Evolutionary conservation across 2,113 vertebrate species (phyloP).

Genomic region (Gadus macrocephalus): DNA sequence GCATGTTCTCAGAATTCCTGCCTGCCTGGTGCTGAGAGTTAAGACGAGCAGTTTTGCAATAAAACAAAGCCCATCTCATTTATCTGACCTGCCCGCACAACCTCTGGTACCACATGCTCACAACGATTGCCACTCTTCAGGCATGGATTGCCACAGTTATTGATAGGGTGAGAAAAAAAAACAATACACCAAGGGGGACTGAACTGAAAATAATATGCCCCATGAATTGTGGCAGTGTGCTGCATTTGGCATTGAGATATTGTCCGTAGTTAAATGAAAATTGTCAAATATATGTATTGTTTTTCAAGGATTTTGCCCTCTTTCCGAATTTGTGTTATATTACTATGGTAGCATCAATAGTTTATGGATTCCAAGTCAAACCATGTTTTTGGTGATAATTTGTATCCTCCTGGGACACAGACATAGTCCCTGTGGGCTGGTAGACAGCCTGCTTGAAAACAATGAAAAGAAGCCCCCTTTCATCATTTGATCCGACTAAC

Average conservation of each 20-base stretch:
- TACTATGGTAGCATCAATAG: slow-evolving; percentile 32
- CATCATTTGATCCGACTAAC: slow-evolving; percentile 63
- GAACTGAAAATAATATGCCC: too few species aligned
- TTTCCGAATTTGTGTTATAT: slow-evolving; percentile 35
- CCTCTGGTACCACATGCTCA: slow-evolving; percentile 57
- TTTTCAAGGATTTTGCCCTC: slow-evolving; percentile 34
- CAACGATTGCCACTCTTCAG: slow-evolving; percentile 67
- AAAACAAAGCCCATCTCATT: slow-evolving; percentile 71
- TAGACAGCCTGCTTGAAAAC: slow-evolving; percentile 57
- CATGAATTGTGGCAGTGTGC: slow-evolving; percentile 4
- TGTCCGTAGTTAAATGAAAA: slow-evolving; percentile 18
- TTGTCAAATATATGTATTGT: slow-evolving; percentile 27
- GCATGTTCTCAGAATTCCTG: slow-evolving; percentile 62
- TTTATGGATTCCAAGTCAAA: slow-evolving; percentile 55
- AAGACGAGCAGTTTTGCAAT: slow-evolving; percentile 66
- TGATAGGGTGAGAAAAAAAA: slow-evolving; percentile 56
- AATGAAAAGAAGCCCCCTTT: slow-evolving; percentile 58
- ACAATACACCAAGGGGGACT: slow-evolving; percentile 34
- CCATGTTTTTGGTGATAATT: slow-evolving; percentile 57
- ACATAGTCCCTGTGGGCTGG: slow-evolving; percentile 44
- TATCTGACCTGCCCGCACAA: slow-evolving; percentile 72
- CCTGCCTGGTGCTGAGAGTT: slow-evolving; percentile 63
- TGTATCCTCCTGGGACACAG: slow-evolving; percentile 49
- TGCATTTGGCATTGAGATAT: slow-evolving; percentile 34
- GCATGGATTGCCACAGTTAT: slow-evolving; percentile 58